Percentiles rank a stretch among this genome's conserved stretches.
These are phyloP conservation scores for Spongilla lacustris DNA, from an alignment of 37 sponge, comb jelly and placozoan genomes.

Conservation along the genomic window DNA sequence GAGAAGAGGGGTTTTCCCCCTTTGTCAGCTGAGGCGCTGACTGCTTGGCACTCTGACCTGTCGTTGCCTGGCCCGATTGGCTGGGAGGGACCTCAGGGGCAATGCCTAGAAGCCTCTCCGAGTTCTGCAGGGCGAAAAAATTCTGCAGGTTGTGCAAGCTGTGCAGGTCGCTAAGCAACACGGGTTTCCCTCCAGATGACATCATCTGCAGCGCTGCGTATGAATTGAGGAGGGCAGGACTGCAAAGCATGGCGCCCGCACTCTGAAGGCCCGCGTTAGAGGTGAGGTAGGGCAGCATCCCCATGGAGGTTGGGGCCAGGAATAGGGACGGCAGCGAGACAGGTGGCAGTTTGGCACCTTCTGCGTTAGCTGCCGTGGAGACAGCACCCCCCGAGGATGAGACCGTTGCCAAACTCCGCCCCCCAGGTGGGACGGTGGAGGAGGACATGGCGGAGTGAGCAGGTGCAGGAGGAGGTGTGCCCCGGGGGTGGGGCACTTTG, in stretches of 20 bases:
- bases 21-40: background rate
- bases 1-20: background rate
- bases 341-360: too few relatives aligned
- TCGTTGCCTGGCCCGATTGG: background rate
- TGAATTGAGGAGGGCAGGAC: constrained; percentile 28
- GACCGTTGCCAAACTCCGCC: too few relatives aligned
- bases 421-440: too few relatives aligned
- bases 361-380: too few relatives aligned
- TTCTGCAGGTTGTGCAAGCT: constrained; percentile 14
- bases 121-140: background rate
- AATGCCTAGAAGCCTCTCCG: constrained; percentile 20
- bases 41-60: background rate
- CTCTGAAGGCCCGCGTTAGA: background rate
- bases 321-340: too few relatives aligned
- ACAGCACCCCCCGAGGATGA: too few relatives aligned
- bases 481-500: too few relatives aligned
- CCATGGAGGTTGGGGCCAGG: background rate
- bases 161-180: constrained; percentile 11
- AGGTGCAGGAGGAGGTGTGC: too few relatives aligned
- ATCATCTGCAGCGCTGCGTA: constrained; percentile 29
- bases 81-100: constrained; percentile 2
- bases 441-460: too few relatives aligned
- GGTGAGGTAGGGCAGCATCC: constrained; percentile 15
- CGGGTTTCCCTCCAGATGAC: constrained; percentile 6
- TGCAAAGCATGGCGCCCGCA: constrained; percentile 9